Conservation (phyloP, 64 coral and sea anemone genomes). For the Cladopsammia gracilis region DNA sequence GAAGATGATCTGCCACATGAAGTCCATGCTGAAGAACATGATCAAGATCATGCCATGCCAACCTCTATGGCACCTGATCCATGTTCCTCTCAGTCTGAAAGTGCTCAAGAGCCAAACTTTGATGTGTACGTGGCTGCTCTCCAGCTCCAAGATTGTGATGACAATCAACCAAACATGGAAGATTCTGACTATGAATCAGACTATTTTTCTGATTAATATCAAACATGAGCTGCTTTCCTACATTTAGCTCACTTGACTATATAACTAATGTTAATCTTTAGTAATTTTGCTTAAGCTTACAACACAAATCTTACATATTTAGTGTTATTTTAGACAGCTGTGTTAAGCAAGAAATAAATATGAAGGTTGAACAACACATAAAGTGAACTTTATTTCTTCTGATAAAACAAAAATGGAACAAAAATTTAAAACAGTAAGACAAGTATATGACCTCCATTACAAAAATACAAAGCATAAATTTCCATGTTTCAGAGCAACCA, state of each 20-base stretch:
- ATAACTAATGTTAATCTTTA: background rate
- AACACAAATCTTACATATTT: background rate
- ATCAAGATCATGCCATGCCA: background rate
- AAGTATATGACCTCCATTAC: background rate
- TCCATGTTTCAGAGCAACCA: too few species aligned
- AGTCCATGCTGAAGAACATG: too few species aligned
- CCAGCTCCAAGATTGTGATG: constrained; percentile 6
- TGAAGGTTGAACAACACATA: background rate
- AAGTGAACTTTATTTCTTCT: constrained; percentile 20
- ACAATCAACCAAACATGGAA: background rate
- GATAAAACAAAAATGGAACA: background rate
- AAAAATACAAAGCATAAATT: background rate
- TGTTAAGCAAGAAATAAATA: constrained; percentile 12
- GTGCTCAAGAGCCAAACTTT: constrained; percentile 1
- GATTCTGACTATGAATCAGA: constrained; percentile 40
- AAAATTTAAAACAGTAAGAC: constrained; percentile 12
- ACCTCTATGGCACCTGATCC: constrained; percentile 2
- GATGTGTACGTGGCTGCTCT: constrained; percentile 43
- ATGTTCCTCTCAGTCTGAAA: background rate
- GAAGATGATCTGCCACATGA: too few species aligned
- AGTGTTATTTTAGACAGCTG: constrained; percentile 11
- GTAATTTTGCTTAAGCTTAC: background rate
- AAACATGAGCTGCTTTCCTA: constrained; percentile 7
- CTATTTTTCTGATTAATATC: constrained; percentile 31
- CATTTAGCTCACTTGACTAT: background rate